Conservation (phyloP, 30 jellyfish, hydroid and myxozoan species). For the Calvadosia cruxmelitensis region DNA sequence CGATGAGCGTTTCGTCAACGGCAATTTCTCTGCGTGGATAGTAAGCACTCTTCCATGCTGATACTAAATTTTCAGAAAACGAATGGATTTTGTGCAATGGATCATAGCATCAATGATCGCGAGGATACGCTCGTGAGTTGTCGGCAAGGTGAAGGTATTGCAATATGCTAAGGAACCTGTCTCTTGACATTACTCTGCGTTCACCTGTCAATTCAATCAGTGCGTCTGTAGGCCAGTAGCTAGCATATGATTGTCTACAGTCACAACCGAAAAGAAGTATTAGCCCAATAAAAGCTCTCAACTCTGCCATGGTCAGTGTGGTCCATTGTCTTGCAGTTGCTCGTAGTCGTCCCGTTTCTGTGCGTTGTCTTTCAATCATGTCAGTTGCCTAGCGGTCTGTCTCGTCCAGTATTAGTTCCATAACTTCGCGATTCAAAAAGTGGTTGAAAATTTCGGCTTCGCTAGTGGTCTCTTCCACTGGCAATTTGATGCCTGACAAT, state of each 20-base stretch:
- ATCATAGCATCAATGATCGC: slow-evolving; percentile 2
- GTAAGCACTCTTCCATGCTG: slow-evolving; percentile 12
- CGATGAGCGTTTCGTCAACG: slow-evolving; percentile 18
- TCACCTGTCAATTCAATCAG: background rate
- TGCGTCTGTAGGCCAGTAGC: slow-evolving; percentile 3
- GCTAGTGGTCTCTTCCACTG: too few species aligned
- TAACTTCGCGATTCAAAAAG: too few species aligned
- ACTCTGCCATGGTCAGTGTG: background rate
- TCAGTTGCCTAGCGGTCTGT: background rate
- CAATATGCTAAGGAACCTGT: background rate
- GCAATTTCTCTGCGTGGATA: slow-evolving; percentile 16
- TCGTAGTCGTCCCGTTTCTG: slow-evolving; percentile 1
- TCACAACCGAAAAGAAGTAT: slow-evolving; percentile 1
- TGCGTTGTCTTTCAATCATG: slow-evolving; percentile 1
- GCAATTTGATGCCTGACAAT: too few species aligned
- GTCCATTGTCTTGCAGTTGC: too few species aligned
- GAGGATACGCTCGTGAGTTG: background rate
- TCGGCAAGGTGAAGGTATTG: slow-evolving; percentile 2
- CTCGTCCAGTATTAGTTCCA: background rate
- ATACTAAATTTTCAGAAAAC: slow-evolving; percentile 5
- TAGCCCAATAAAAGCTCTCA: slow-evolving; percentile 14
- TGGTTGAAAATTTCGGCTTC: too few species aligned
- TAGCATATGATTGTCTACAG: background rate
- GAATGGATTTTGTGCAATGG: background rate
- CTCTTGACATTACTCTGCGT: too few species aligned